These are phyloP conservation scores for Acanthaster planci DNA, from an alignment of 35 echinoderm and acorn worm genomes.

Conservation along the genomic window DNA sequence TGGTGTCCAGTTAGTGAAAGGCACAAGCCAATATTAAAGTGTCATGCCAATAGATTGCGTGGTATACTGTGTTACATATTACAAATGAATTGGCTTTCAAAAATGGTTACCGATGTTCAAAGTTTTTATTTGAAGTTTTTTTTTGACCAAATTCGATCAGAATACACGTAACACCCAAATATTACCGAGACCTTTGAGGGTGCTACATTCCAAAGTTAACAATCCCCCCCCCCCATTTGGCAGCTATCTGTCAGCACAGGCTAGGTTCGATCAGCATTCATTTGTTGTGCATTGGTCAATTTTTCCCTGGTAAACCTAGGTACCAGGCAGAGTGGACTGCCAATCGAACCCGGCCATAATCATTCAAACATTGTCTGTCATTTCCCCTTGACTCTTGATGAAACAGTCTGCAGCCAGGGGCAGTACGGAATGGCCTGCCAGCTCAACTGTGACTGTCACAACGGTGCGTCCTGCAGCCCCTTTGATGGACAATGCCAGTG, in stretches of 20 bases:
- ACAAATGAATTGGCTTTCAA: too few species aligned
- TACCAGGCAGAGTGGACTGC: not conserved
- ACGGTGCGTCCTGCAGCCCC: constrained; percentile 52
- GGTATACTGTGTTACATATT: too few species aligned
- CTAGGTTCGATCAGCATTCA: not conserved
- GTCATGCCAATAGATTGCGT: too few species aligned
- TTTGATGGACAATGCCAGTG: constrained; percentile 60
- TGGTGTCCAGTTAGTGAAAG: too few species aligned
- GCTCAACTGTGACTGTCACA: constrained; percentile 41
- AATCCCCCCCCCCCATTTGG: not conserved
- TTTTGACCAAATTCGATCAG: too few species aligned
- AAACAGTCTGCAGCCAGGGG: not conserved
- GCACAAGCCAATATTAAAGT: too few species aligned
- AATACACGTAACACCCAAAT: too few species aligned
- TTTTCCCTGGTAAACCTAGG: not conserved
- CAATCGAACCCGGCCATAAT: not conserved
- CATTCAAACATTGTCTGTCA: not conserved
- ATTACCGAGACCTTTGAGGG: too few species aligned
- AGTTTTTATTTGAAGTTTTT: too few species aligned
- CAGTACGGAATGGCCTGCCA: constrained; percentile 9
- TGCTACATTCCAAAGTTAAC: too few species aligned
- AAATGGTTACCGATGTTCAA: too few species aligned
- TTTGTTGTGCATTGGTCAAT: not conserved
- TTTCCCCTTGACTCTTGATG: not conserved
- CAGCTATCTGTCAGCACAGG: not conserved